Conservation (phyloP, 2,888 invertebrate species). For the Microplitis manilae region DNA sequence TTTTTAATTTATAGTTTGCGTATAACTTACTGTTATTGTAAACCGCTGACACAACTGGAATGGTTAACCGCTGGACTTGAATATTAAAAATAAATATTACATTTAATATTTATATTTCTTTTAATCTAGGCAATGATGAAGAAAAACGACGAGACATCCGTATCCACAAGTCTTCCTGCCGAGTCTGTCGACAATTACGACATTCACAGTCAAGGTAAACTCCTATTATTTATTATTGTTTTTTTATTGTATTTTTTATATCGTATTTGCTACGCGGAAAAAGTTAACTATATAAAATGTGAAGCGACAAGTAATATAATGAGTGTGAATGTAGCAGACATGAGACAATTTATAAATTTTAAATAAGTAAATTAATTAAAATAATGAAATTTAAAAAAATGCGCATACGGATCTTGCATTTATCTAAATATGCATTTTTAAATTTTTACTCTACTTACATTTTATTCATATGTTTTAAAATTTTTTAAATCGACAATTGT, state of each 20-base stretch:
- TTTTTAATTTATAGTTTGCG: background rate
- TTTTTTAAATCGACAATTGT: too few relatives aligned
- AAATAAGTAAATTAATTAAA: too few relatives aligned
- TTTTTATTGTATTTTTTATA: background rate
- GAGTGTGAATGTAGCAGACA: too few relatives aligned
- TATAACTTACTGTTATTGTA: slow-evolving; percentile 23
- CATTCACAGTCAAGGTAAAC: slow-evolving; percentile 66
- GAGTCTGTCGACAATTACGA: slow-evolving; percentile 65
- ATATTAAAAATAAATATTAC: slow-evolving; percentile 21
- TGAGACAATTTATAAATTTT: too few relatives aligned
- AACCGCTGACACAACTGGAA: background rate
- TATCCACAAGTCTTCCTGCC: slow-evolving; percentile 53
- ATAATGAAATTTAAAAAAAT: too few relatives aligned
- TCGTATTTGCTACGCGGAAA: background rate
- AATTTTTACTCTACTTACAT: too few relatives aligned
- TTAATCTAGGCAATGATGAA: slow-evolving; percentile 64
- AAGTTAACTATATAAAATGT: too few relatives aligned
- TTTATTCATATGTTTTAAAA: too few relatives aligned
- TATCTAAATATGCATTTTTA: too few relatives aligned
- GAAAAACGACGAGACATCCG: slow-evolving; percentile 63
- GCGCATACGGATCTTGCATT: too few relatives aligned
- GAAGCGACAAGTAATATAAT: too few relatives aligned
- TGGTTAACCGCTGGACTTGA: slow-evolving; percentile 18
- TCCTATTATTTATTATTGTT: background rate
- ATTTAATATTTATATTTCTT: slow-evolving; percentile 1